Evolutionary conservation across 2,888 invertebrate genomes (phyloP).

Genomic region (Xanthorhoe designata): DNA sequence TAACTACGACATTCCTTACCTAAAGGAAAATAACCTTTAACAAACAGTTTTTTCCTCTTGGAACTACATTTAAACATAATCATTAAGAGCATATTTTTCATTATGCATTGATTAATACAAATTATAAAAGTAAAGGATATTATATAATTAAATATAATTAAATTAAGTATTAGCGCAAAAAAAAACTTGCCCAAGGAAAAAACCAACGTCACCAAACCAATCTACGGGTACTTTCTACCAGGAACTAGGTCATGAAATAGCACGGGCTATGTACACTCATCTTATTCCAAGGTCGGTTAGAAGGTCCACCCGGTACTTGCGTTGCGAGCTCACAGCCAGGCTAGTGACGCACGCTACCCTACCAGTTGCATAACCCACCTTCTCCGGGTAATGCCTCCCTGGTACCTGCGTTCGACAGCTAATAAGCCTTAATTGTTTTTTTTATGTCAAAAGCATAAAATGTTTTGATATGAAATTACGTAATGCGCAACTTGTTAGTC

Average conservation of each 20-base stretch:
- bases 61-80: background rate
- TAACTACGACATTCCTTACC: background rate
- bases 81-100: background rate
- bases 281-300: slow-evolving; percentile 34
- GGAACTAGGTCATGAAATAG: slow-evolving; percentile 38
- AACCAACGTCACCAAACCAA: slow-evolving; percentile 6
- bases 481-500: background rate
- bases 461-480: background rate
- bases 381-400: slow-evolving; percentile 53
- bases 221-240: slow-evolving; percentile 11
- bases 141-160: too few relatives aligned
- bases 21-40: background rate
- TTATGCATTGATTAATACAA: background rate
- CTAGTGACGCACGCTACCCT: slow-evolving; percentile 56
- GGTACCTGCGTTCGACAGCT: slow-evolving; percentile 63
- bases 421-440: slow-evolving; percentile 50
- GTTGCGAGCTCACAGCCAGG: slow-evolving; percentile 36
- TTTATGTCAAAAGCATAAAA: slow-evolving; percentile 33
- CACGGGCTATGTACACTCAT: slow-evolving; percentile 14
- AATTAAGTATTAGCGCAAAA: too few relatives aligned
- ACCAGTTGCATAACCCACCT: slow-evolving; percentile 45
- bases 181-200: background rate
- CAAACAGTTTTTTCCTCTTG: background rate
- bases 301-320: slow-evolving; percentile 39
- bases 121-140: background rate